Evolutionary conservation across 2,888 invertebrate genomes (phyloP), one percentile per base, ranked within the genome.

Genomic region (Limnephilus auricula): DNA sequence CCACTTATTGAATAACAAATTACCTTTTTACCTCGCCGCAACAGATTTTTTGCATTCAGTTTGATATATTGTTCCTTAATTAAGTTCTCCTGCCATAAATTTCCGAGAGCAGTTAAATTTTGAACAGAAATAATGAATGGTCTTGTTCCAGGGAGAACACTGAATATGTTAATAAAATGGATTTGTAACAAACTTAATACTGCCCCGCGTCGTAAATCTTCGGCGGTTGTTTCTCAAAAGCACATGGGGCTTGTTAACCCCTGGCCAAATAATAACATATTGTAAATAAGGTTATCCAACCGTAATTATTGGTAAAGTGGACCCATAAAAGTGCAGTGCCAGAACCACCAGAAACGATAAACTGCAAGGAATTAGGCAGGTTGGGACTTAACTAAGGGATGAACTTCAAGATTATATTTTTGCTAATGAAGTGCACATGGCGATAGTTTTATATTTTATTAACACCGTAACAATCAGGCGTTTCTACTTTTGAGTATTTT

Each of bases 231-330:
- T 40, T 80, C 50, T 79, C 79, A 83, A 83, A 37, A 79, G 65
- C 91, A 89, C 65, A 88, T 91, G 91, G 87, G 5, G 65, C 91
- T 91, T 78, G 88, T 91, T 91, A 91, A 83, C 91, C 91, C 89
- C 87, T 10, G n/a, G 31, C 79, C 84, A 34, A 85, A 31, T 83
- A 85, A 31, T 83, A 82, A 45, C 25, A 84, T 78, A 79, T 87
- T 90, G 86, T 87, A 85, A 89, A 89, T 80, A 45, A 80, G 80
- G 45, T 89, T 89, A 82, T 90, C 32, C 40, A n/a, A 78, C 50
- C 79, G 40, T 90, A 86, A 90, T 65, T 65, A n/a, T 90, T 90
- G 90, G 87, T 34, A 37, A 78, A 87, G 50, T 80, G 45, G 87
- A 79, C 34, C 79, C 90, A 82, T 90, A 87, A 90, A 90, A 90